Conservation (phyloP, 2,797 vertebrate species). For the Pseudochirops corinnae region DNA sequence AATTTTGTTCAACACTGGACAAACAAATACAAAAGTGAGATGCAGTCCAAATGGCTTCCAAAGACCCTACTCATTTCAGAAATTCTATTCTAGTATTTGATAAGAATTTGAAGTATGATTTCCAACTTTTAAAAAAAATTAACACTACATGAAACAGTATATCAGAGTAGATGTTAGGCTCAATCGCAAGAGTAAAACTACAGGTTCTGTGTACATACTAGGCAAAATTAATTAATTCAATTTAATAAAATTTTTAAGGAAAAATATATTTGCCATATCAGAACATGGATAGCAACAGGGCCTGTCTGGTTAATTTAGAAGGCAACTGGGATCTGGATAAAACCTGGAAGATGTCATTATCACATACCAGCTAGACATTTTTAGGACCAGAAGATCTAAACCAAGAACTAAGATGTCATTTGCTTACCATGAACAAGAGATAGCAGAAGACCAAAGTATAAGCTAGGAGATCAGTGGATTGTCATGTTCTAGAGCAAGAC, state of each 20-base stretch:
- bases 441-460: neutral
- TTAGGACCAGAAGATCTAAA: constrained; percentile 33
- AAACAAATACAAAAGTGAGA: neutral
- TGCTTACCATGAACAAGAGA: neutral
- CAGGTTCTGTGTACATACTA: neutral
- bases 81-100: neutral
- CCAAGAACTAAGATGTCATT: neutral
- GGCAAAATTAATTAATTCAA: neutral
- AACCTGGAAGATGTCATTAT: neutral
- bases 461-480: neutral
- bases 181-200: neutral
- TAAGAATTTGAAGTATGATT: neutral
- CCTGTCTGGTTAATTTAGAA: neutral
- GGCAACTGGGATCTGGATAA: neutral
- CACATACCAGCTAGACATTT: neutral
- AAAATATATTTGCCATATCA: neutral
- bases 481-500: neutral
- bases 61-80: neutral
- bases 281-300: neutral
- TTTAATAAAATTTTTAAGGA: neutral
- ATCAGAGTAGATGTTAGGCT: neutral
- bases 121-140: neutral
- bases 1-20: neutral
- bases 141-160: neutral
- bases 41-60: neutral